phyloP scores from a whole-genome alignment of 2,888 invertebrate genomes.

The Coleophora deauratella region DNA sequence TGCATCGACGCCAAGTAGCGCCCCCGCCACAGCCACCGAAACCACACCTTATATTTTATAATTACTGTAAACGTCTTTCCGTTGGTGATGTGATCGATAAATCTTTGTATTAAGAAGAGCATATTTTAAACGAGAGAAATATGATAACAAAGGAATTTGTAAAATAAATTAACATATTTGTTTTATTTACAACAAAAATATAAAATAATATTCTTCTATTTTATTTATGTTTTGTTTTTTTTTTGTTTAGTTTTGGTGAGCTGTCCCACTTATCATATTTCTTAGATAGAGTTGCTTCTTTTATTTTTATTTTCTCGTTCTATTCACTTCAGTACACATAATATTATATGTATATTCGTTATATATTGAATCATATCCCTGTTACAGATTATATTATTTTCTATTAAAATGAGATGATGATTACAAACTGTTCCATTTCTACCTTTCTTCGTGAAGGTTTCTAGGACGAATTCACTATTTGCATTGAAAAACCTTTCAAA shows the following conservation, averaged over 20 bases:
- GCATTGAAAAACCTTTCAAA: too few species aligned
- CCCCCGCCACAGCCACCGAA: conserved; percentile 21
- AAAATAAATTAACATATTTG: conserved; percentile 73
- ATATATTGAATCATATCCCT: conserved; percentile 54
- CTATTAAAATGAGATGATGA: conserved; percentile 64
- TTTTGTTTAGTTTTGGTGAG: conserved; percentile 26
- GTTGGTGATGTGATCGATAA: conserved; percentile 67
- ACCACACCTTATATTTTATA: conserved; percentile 43
- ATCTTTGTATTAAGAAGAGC: conserved; percentile 71
- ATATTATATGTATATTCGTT: conserved; percentile 57
- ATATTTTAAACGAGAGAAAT: conserved; percentile 73
- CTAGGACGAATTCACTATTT: too few species aligned
- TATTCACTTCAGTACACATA: conserved; percentile 31
- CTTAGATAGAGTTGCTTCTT: conserved; percentile 29
- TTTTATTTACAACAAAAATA: conserved; percentile 56
- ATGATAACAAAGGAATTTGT: conserved; percentile 74
- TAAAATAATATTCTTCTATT: conserved; percentile 40
- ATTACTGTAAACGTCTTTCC: conserved; percentile 41
- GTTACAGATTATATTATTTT: conserved; percentile 66
- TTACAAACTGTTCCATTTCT: conserved; percentile 59
- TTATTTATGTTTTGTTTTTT: conserved; percentile 14
- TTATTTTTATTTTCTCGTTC: conserved; percentile 24
- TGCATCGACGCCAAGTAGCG: conserved; percentile 71
- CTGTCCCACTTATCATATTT: conserved; percentile 50
- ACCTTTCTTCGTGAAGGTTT: conserved; percentile 60